phyloP scores from a whole-genome alignment of 1,140 invertebrate genomes.

The Drosophila pseudoobscura region DNA sequence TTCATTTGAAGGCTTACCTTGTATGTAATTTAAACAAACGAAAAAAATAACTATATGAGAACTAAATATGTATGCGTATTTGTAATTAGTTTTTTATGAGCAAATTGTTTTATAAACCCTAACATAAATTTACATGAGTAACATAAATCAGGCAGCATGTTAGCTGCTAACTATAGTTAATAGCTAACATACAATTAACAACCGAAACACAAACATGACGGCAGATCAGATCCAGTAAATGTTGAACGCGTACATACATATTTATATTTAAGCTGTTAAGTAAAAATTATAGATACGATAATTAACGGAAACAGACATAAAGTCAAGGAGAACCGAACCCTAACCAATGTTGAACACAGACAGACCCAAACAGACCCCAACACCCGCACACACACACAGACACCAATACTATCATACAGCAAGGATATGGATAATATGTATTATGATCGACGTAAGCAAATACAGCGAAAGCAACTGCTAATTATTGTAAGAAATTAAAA shows the following conservation, averaged over 20 bases:
- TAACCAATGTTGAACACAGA: slow-evolving; percentile 65
- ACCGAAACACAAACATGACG: not conserved
- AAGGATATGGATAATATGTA: slow-evolving; percentile 24
- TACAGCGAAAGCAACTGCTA: slow-evolving; percentile 23
- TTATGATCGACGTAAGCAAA: slow-evolving; percentile 23
- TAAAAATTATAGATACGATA: slow-evolving; percentile 45
- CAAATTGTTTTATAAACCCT: slow-evolving; percentile 68
- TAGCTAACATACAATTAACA: slow-evolving; percentile 25
- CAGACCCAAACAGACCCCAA: slow-evolving; percentile 35
- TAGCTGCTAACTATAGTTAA: slow-evolving; percentile 64
- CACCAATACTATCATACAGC: slow-evolving; percentile 27
- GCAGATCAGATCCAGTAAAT: slow-evolving; percentile 40
- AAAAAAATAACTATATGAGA: slow-evolving; percentile 26
- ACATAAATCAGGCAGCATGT: slow-evolving; percentile 41
- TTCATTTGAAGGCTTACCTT: slow-evolving; percentile 51
- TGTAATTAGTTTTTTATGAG: slow-evolving; percentile 80
- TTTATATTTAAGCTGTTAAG: slow-evolving; percentile 63
- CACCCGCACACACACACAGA: slow-evolving; percentile 34
- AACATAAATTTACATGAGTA: slow-evolving; percentile 39
- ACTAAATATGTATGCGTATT: slow-evolving; percentile 52
- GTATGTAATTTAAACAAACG: slow-evolving; percentile 21
- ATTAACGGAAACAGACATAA: slow-evolving; percentile 34
- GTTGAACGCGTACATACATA: slow-evolving; percentile 47
- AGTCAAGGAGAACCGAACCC: slow-evolving; percentile 29
- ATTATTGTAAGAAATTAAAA: slow-evolving; percentile 46